Conservation (phyloP, 2,888 invertebrate genomes). For the Agrotis exclamationis region DNA sequence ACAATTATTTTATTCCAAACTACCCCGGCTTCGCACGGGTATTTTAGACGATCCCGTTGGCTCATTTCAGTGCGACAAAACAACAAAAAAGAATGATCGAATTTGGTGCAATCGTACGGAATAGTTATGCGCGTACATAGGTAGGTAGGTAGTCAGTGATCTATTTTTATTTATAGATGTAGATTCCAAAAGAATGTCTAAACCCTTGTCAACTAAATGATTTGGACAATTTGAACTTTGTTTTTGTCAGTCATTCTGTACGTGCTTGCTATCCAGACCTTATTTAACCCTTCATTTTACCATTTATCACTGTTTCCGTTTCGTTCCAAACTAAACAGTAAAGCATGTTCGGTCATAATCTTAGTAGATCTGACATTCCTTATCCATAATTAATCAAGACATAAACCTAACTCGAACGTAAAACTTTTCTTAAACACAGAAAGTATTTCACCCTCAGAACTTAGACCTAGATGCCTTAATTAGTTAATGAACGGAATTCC, state of each 20-base stretch:
- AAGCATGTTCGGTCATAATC: background rate
- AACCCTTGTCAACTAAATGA: too few relatives aligned
- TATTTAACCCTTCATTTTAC: background rate
- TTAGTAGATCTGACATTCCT: background rate
- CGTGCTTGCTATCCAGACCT: background rate
- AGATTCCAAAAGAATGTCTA: background rate
- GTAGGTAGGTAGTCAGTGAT: too few relatives aligned
- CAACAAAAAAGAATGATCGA: too few relatives aligned
- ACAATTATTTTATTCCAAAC: too few relatives aligned
- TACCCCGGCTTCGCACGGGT: too few relatives aligned
- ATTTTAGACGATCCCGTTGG: too few relatives aligned
- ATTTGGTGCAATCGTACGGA: too few relatives aligned
- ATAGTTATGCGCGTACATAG: too few relatives aligned
- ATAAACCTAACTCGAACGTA: conserved; percentile 3
- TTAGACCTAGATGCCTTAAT: conserved; percentile 19
- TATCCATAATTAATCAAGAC: conserved; percentile 26
- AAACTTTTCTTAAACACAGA: conserved; percentile 16
- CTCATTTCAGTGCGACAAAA: too few relatives aligned
- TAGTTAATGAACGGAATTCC: conserved; percentile 27
- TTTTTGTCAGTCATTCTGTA: background rate
- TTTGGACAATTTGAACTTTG: background rate
- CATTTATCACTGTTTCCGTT: background rate
- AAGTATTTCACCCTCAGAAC: conserved; percentile 14
- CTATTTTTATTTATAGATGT: too few relatives aligned
- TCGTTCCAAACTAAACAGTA: background rate